Percentiles rank a stretch among this genome's conserved stretches.
Conservation (phyloP, 2,113 vertebrate genomes). For the Phyllostomus hastatus region DNA sequence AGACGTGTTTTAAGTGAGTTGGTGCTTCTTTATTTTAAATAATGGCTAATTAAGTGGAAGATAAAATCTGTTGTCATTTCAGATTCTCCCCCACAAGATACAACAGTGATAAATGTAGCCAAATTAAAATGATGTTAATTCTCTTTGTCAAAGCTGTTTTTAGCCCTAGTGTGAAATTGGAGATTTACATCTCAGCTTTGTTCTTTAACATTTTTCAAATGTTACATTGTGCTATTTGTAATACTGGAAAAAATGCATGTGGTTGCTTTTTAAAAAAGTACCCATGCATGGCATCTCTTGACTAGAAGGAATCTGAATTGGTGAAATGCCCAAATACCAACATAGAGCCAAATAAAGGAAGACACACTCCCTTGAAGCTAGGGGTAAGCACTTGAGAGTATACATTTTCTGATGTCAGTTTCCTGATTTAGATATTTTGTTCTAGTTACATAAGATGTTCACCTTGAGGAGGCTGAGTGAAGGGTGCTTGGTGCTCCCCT, state of each 20-base stretch:
- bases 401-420: background rate
- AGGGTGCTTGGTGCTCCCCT: background rate
- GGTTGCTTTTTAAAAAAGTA: background rate
- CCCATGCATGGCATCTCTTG: background rate
- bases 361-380: background rate
- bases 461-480: background rate
- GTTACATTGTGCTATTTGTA: constrained; percentile 62
- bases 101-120: constrained; percentile 44
- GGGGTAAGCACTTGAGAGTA: background rate
- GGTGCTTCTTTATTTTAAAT: constrained; percentile 47
- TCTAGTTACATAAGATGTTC: background rate
- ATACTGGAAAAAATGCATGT: constrained; percentile 30
- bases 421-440: background rate
- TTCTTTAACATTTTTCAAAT: constrained; percentile 67
- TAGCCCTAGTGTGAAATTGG: constrained; percentile 47
- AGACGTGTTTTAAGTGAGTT: background rate
- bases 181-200: constrained; percentile 64
- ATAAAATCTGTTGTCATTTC: constrained; percentile 56
- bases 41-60: constrained; percentile 45
- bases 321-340: constrained; percentile 7
- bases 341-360: background rate
- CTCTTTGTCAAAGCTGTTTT: constrained; percentile 54
- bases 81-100: background rate
- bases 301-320: constrained; percentile 1
- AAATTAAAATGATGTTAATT: constrained; percentile 56